Evolutionary conservation across 1,140 invertebrate species (phyloP).

Genomic region (Drosophila athabasca): DNA sequence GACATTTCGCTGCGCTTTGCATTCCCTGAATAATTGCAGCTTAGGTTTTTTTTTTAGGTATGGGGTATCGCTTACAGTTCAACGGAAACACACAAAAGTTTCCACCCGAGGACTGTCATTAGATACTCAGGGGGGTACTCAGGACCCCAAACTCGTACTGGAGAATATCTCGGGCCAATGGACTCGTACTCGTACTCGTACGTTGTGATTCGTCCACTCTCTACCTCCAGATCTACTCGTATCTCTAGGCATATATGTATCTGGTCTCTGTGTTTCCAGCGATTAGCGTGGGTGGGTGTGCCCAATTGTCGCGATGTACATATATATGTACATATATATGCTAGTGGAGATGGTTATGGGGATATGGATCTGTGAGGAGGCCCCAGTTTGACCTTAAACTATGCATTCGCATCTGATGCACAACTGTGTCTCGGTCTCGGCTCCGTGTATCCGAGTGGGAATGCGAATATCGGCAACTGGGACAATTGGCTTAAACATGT

Average conservation of each 20-base stretch:
- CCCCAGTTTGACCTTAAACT: slow-evolving; percentile 72
- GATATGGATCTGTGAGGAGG: slow-evolving; percentile 21
- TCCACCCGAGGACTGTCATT: slow-evolving; percentile 45
- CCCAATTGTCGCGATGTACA: slow-evolving; percentile 58
- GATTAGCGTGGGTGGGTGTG: slow-evolving; percentile 71
- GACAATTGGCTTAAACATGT: slow-evolving; percentile 75
- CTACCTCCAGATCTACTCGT: neutral
- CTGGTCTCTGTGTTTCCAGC: slow-evolving; percentile 4
- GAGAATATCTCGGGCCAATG: slow-evolving; percentile 55
- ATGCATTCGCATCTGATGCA: slow-evolving; percentile 31
- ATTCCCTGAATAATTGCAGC: slow-evolving; percentile 44
- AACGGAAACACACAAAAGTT: slow-evolving; percentile 44
- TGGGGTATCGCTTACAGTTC: slow-evolving; percentile 59
- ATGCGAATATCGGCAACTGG: slow-evolving; percentile 25
- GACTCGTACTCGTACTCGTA: slow-evolving; percentile 48
- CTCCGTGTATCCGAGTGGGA: neutral
- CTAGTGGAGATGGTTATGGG: slow-evolving; percentile 5
- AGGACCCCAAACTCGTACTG: slow-evolving; percentile 47
- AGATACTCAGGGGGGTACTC: slow-evolving; percentile 45
- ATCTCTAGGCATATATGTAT: neutral
- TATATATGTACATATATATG: slow-evolving; percentile 3
- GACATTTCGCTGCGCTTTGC: slow-evolving; percentile 53
- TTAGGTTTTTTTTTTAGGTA: neutral
- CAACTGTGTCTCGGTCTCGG: neutral
- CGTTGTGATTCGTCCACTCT: slow-evolving; percentile 4